Percentiles rank a stretch among this genome's conserved stretches.
phyloP scores from a whole-genome alignment of 2,888 invertebrate genomes.

The Melanotus villosus region DNA sequence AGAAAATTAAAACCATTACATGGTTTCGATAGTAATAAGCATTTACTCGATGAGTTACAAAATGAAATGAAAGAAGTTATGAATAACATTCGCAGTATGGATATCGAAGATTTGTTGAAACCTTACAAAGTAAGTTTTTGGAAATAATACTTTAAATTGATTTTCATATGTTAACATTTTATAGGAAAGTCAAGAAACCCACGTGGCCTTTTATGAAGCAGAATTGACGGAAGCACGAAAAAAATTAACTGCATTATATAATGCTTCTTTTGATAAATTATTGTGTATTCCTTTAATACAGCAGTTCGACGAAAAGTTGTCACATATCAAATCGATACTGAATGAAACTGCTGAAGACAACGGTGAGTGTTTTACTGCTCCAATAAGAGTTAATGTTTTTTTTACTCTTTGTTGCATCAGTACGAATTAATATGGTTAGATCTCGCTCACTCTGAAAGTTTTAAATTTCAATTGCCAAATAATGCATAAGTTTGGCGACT shows the following conservation, averaged over 20 bases:
- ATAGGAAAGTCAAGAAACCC: constrained; percentile 10
- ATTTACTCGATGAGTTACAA: constrained; percentile 55
- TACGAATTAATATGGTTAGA: too few species aligned
- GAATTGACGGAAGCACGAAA: background rate
- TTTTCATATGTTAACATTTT: too few species aligned
- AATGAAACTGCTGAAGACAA: too few species aligned
- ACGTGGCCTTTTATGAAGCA: background rate
- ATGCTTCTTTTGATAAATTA: background rate
- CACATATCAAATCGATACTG: background rate
- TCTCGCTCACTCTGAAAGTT: too few species aligned
- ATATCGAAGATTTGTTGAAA: constrained; percentile 9
- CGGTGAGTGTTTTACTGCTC: too few species aligned
- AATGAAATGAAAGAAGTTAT: constrained; percentile 48
- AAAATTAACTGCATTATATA: background rate
- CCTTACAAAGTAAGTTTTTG: constrained; percentile 26
- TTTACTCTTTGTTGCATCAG: too few species aligned
- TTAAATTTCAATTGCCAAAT: too few species aligned
- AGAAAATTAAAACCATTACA: constrained; percentile 59
- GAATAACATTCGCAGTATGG: constrained; percentile 25
- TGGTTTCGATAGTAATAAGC: constrained; percentile 59
- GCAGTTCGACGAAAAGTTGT: constrained; percentile 31
- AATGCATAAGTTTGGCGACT: too few species aligned
- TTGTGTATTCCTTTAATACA: constrained; percentile 16
- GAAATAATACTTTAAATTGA: too few species aligned
- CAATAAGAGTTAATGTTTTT: too few species aligned